Percentiles rank a stretch among this genome's conserved stretches.
Conservation (phyloP, 2,888 invertebrate genomes). For the Tiphia femorata region DNA sequence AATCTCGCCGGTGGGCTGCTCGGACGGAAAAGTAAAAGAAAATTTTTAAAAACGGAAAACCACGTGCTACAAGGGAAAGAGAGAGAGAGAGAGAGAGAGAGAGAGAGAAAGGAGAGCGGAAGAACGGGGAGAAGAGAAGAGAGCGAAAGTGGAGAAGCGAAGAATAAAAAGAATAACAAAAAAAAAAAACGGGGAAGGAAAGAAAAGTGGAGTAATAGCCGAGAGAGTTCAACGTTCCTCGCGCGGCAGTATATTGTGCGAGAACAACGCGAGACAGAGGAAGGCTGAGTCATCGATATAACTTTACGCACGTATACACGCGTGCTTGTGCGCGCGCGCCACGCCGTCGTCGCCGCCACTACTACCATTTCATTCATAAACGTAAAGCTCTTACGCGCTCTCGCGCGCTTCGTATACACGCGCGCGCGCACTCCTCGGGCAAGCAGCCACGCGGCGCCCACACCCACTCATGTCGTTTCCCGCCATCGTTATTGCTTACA, state of each 20-base stretch:
- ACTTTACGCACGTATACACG: conserved; percentile 40
- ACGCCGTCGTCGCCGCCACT: no score
- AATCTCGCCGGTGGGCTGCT: no score
- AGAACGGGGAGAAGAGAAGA: background rate
- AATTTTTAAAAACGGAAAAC: background rate
- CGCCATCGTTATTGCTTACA: no score
- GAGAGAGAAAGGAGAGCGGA: background rate
- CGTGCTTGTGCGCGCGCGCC: no score
- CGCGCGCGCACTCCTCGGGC: background rate
- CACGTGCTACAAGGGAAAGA: background rate
- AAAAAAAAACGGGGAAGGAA: conserved; percentile 6
- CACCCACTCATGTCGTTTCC: no score
- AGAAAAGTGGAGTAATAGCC: background rate
- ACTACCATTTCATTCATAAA: conserved; percentile 48
- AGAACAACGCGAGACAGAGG: conserved; percentile 38
- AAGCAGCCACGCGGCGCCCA: no score
- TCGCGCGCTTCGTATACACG: conserved; percentile 6
- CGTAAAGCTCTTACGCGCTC: conserved; percentile 29
- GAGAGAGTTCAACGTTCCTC: conserved; percentile 31
- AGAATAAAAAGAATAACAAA: background rate
- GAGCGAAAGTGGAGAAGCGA: background rate
- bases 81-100: background rate
- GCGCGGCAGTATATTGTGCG: conserved; percentile 31
- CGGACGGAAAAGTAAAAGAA: background rate
- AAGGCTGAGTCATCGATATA: conserved; percentile 48